Evolutionary conservation across 2,888 invertebrate species (phyloP).

Genomic region (Lapara coniferarum): DNA sequence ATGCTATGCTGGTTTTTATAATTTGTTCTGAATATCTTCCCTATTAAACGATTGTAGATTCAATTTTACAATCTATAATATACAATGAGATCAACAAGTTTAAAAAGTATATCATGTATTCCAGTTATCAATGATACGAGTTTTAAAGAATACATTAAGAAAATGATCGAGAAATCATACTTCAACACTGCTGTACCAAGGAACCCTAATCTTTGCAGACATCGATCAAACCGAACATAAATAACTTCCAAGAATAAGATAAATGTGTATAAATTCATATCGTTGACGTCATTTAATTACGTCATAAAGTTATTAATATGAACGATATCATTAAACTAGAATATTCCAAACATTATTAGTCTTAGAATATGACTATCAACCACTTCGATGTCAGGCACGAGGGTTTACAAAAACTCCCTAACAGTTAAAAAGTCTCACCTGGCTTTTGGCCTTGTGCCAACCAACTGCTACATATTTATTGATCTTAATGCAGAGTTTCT

Average conservation of each 20-base stretch:
- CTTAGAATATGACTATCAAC: too few species aligned
- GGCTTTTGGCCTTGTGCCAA: not conserved
- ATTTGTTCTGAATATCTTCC: too few species aligned
- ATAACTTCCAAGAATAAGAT: constrained; percentile 6
- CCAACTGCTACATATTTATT: not conserved
- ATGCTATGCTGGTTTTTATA: too few species aligned
- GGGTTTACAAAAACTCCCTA: not conserved
- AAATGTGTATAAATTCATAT: constrained; percentile 9
- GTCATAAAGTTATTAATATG: constrained; percentile 2
- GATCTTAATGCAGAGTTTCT: constrained; percentile 19
- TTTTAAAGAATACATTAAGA: too few species aligned
- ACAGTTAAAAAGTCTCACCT: not conserved
- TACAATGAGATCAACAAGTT: too few species aligned
- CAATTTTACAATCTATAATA: too few species aligned
- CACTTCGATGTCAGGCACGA: too few species aligned
- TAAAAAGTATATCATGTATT: too few species aligned
- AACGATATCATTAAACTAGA: not conserved
- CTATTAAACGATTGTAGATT: too few species aligned
- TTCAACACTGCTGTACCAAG: not conserved
- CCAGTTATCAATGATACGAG: too few species aligned
- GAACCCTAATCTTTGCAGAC: not conserved
- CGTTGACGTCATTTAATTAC: constrained; percentile 3
- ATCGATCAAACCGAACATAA: not conserved
- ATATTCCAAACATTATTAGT: not conserved
- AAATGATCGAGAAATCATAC: too few species aligned